Conservation (phyloP, 2,113 vertebrate genomes). For the Geothlypis trichas region DNA sequence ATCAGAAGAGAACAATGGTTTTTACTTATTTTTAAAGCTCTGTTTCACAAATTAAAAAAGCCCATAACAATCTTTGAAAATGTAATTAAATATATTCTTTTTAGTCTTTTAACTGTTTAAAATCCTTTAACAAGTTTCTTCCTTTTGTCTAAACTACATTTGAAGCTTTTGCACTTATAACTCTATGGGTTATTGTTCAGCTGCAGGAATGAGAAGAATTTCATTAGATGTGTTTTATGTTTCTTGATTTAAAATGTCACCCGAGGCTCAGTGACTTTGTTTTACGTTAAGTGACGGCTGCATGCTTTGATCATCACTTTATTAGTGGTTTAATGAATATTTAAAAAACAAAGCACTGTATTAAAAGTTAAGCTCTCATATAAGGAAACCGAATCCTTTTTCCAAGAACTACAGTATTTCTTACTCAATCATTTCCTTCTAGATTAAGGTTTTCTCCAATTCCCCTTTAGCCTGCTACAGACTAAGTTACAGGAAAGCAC, state of each 20-base stretch:
- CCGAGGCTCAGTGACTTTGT: constrained; percentile 62
- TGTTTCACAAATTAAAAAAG: constrained; percentile 43
- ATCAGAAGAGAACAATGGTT: constrained; percentile 64
- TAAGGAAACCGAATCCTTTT: constrained; percentile 43
- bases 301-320: constrained; percentile 60
- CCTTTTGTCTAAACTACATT: constrained; percentile 1
- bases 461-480: constrained; percentile 6
- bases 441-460: constrained; percentile 36
- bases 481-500: constrained; percentile 42
- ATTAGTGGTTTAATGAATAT: constrained; percentile 68
- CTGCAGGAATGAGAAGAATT: constrained; percentile 64
- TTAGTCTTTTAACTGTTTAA: constrained; percentile 46
- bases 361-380: constrained; percentile 61
- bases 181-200: constrained; percentile 41
- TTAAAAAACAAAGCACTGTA: constrained; percentile 54
- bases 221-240: constrained; percentile 65
- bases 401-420: constrained; percentile 51
- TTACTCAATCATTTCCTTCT: constrained; percentile 54
- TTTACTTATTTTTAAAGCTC: constrained; percentile 60
- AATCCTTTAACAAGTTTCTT: constrained; percentile 13
- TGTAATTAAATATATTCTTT: constrained; percentile 27
- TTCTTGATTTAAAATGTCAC: constrained; percentile 70
- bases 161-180: constrained; percentile 31
- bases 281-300: constrained; percentile 53
- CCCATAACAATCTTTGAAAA: constrained; percentile 50